Conservation (phyloP, 1,140 invertebrate genomes). For the Mizuhopecten yessoensis region DNA sequence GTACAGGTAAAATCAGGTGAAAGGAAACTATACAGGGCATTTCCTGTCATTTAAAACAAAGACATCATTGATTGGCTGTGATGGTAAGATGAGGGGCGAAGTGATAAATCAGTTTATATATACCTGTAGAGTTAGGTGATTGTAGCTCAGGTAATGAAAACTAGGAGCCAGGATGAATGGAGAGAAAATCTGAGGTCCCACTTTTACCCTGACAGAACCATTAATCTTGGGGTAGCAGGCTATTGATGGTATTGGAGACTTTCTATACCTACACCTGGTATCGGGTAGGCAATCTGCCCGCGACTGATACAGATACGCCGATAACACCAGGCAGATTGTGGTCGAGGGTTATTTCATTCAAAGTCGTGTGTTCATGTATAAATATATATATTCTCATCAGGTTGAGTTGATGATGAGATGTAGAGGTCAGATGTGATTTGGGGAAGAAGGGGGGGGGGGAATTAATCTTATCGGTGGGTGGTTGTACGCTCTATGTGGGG, state of each 20-base stretch:
- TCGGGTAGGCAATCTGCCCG: neutral
- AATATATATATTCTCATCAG: neutral
- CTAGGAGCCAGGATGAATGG: neutral
- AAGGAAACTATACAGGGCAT: neutral
- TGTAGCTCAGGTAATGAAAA: neutral
- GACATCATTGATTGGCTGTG: neutral
- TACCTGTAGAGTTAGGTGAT: neutral
- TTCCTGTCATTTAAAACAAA: neutral
- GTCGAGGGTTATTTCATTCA: neutral
- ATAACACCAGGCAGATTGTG: neutral
- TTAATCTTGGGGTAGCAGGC: neutral
- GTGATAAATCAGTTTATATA: neutral
- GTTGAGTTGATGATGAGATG: neutral
- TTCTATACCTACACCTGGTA: neutral
- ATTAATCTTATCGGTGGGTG: neutral
- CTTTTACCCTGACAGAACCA: neutral
- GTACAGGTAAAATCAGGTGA: too few species aligned
- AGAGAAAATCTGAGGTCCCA: slow-evolving; percentile 13
- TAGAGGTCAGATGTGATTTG: neutral
- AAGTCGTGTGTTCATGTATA: neutral
- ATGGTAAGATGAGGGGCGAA: neutral
- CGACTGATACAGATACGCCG: neutral
- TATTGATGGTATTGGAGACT: slow-evolving; percentile 16
- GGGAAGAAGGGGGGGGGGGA: neutral
- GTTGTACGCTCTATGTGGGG: neutral